Evolutionary conservation across 1,140 invertebrate species (phyloP), one percentile per base, ranked within the genome.

Genomic region (Brachionus koreanus): DNA sequence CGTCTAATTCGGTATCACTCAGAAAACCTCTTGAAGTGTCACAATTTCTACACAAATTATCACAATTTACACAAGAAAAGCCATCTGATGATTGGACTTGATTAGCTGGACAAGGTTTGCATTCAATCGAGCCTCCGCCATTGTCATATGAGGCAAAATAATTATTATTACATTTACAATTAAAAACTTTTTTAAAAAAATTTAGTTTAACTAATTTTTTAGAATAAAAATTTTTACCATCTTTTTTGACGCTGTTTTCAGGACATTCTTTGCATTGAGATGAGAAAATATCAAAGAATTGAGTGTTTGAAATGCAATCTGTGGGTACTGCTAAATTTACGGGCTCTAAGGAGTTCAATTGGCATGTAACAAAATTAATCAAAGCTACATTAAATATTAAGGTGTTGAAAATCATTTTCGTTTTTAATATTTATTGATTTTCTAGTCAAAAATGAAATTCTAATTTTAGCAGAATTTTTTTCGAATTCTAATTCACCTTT

Each of bases 41-140:
- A 29, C 76, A 79, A 42, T 61, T 57, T 65, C 33, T 42, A 43
- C 76, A 79, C 6, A 23, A 23, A 25, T 16, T 35, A 37, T 57
- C 16, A 63, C 76, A 79, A 3, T 19, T 10, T 19, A 79, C 49
- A 37, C 76, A 79, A 37, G 76, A 57, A 19, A 79, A 79, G 9
- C 76, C 49, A 35, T 82, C 35, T 16, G 10, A 42, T 0, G 79
- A 82, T 49, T 65, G 61, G 23, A 82, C 37, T 23, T 19, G 42
- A 25, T 35, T 42, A 2, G 25, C 0, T 4, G 57, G 33, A 67
- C 79, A 82, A 33, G 5, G 5, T 13, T 13, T 9, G 33, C 79
- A 82, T 9, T 25, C n/a, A n/a, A 82, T 7, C 3, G 79, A 82
- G 13, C 79, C 79, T 35, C 61, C 79, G 0, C 79, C 79, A 10